Evolutionary conservation across 2,888 invertebrate genomes (phyloP), one percentile per base, ranked within the genome.

Genomic region (Plebejus anna): DNA sequence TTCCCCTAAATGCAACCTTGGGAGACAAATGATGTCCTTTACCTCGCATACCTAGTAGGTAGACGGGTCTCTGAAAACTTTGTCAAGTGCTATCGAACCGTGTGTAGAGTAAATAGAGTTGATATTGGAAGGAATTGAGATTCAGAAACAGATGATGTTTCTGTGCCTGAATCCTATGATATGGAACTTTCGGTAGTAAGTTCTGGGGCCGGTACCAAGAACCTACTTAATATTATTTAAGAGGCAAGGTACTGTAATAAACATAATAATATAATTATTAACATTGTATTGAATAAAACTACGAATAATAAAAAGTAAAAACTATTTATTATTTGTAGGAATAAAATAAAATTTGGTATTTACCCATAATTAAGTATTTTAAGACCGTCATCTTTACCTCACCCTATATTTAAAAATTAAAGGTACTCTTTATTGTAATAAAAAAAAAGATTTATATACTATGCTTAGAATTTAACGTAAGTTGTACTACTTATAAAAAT

Each of bases 31-130:
- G 72, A 42, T 42, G 47, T 72, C 22, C 72, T 72, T 47, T 42
- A 42, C 72, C 72, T 22, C 72, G 72, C 72, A 71, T 71, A 71
- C 71, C 72, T 72, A 42, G 72, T 72, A 47, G 72, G 42, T 13
- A 42, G 22, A 71, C 38, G 51, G 51, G 51, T 70, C 38, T n/a
- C 72, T 72, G 72, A 72, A 72, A 72, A 72, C 72, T 9, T 47
- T 42, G 72, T 42, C 47, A 72, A 72, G 36, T n/a, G 32, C 57
- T 55, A 32, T 32, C 36, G 36, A 47, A 72, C n/a, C 11, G 22
- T 72, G n/a, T 72, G 71, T 47, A 6, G 4, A 47, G 72, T 72
- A 1, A 2, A 42, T 47, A 72, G 47, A 72, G 72, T 7, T 13
- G 9, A n/a, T 42, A 72, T 42, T 72, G 1, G 22, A 42, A 7